Conservation (phyloP, 2,113 vertebrate species). For the Coracopsis vasa region DNA sequence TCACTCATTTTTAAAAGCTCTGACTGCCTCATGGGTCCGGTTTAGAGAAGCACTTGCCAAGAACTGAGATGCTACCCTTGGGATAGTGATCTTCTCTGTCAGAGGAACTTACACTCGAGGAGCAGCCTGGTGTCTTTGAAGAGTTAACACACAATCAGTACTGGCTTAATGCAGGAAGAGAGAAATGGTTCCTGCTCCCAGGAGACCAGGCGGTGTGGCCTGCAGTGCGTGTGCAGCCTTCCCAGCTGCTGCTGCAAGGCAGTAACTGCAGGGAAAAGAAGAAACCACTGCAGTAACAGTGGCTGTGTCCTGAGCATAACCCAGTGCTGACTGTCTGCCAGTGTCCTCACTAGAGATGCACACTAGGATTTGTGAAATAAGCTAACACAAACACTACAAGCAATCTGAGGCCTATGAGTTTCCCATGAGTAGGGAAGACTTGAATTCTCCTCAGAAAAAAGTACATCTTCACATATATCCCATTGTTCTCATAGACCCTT, state of each 20-base stretch:
- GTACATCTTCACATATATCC: background rate
- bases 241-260: background rate
- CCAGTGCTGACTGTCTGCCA: background rate
- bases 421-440: background rate
- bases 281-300: background rate
- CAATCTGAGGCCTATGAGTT: rapidly evolving
- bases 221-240: background rate
- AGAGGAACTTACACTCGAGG: background rate
- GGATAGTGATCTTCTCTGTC: background rate
- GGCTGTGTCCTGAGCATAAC: background rate
- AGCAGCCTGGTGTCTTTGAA: background rate
- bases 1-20: background rate
- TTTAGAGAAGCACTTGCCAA: background rate
- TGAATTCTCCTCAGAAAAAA: background rate
- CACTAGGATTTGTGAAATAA: rapidly evolving
- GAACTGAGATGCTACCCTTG: background rate
- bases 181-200: background rate
- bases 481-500: background rate
- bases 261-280: background rate
- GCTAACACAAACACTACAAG: background rate
- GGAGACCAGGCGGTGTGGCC: background rate
- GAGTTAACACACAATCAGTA: background rate
- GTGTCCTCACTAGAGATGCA: rapidly evolving
- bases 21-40: background rate
- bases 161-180: background rate